A percentile compares a stretch with the other conserved stretches of the same genome.
These are phyloP conservation scores for Watsonalla cultraria DNA, from an alignment of 2,888 invertebrate genomes.

Conservation along the genomic window DNA sequence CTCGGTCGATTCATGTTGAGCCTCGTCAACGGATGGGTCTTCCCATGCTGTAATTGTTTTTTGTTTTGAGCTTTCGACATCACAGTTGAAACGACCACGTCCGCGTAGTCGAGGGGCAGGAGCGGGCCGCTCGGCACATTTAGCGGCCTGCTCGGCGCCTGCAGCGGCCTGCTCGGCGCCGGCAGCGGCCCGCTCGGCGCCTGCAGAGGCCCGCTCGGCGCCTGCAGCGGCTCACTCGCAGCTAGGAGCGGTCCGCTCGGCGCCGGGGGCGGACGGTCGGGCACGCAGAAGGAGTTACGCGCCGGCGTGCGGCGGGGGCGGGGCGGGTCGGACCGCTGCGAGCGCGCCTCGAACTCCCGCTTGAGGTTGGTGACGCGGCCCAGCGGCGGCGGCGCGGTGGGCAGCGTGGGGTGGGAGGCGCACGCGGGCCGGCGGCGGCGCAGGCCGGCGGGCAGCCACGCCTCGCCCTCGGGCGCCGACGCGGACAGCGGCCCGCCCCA, in stretches of 20 bases:
- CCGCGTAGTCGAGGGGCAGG: conserved; percentile 58
- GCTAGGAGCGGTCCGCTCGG: conserved; percentile 54
- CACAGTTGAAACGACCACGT: conserved; percentile 82
- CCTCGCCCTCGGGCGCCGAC: conserved; percentile 80
- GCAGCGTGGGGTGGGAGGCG: conserved; percentile 44
- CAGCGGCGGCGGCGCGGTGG: conserved; percentile 25
- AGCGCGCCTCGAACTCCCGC: conserved; percentile 90
- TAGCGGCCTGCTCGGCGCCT: conserved; percentile 57
- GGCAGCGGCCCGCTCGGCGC: conserved; percentile 29
- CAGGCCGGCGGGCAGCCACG: conserved; percentile 66
- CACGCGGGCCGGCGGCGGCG: conserved; percentile 61
- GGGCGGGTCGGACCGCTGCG: conserved; percentile 38
- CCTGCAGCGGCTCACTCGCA: conserved; percentile 57
- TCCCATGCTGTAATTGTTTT: conserved; percentile 93
- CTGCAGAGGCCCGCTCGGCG: conserved; percentile 39
- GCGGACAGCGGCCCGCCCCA: conserved; percentile 77
- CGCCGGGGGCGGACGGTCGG: conserved; percentile 28
- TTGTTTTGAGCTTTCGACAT: conserved; percentile 86
- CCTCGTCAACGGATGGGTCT: conserved; percentile 94
- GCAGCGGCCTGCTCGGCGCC: conserved; percentile 47
- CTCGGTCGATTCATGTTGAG: conserved; percentile 88
- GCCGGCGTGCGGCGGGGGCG: conserved; percentile 77
- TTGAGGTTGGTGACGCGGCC: conserved; percentile 92
- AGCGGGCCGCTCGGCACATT: conserved; percentile 37
- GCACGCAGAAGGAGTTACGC: conserved; percentile 39